phyloP scores from a whole-genome alignment of 2,113 vertebrate species.

The Oostethus manadensis region DNA sequence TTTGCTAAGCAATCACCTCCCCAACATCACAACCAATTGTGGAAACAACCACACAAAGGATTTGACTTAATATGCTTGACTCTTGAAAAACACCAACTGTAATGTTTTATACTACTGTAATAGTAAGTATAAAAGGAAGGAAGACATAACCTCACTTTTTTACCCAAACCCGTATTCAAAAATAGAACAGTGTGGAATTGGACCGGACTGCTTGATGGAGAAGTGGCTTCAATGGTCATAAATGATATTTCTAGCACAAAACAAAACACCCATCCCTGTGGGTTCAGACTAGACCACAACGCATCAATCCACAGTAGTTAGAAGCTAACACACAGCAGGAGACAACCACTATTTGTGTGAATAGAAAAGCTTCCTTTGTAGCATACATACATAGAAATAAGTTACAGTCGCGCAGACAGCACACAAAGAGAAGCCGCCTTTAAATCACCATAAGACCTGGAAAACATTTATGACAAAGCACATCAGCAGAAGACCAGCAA shows the following conservation, averaged over 20 bases:
- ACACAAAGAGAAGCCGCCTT: neutral
- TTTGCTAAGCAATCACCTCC: too few species aligned
- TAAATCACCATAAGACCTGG: neutral
- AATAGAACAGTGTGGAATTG: neutral
- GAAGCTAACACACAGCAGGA: neutral
- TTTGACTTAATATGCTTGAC: too few species aligned
- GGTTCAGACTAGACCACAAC: neutral
- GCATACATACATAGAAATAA: neutral
- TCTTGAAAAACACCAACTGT: too few species aligned
- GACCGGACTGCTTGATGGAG: neutral
- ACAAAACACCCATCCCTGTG: too few species aligned
- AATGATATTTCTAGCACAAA: neutral
- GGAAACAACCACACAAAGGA: too few species aligned
- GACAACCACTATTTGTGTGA: neutral
- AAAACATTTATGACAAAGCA: neutral
- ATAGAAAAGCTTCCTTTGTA: neutral
- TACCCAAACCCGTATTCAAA: too few species aligned
- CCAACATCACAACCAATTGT: too few species aligned
- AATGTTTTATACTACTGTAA: too few species aligned
- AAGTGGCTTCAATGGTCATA: neutral
- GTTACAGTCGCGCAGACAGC: neutral
- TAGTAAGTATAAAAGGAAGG: too few species aligned
- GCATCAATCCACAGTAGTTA: neutral
- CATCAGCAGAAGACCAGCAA: conserved; percentile 2
- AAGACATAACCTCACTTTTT: too few species aligned